Evolutionary conservation across 2,113 vertebrate genomes (phyloP).

Genomic region (Myotis brandtii): DNA sequence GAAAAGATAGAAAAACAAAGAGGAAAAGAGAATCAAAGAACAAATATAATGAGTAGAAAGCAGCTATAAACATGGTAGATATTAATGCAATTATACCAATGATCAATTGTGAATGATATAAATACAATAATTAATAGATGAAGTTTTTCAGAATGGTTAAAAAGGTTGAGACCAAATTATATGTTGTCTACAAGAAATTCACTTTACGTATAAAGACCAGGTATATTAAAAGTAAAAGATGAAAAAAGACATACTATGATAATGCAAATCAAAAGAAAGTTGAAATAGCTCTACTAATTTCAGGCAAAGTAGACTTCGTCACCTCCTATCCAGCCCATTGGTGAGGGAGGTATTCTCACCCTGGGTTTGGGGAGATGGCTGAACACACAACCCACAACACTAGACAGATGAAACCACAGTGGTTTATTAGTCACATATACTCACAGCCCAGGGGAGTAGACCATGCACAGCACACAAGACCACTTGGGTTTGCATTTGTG

Average conservation of each 20-base stretch:
- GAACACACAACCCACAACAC: not conserved
- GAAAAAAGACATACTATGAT: not conserved
- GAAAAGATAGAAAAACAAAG: not conserved
- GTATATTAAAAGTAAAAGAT: not conserved
- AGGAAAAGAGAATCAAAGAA: not conserved
- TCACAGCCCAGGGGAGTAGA: not conserved
- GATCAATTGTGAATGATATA: not conserved
- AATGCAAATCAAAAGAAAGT: not conserved
- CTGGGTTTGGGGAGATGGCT: not conserved
- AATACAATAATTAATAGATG: not conserved
- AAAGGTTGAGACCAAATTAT: not conserved
- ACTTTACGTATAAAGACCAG: not conserved
- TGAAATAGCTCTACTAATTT: not conserved
- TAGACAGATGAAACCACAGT: not conserved
- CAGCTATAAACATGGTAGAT: not conserved
- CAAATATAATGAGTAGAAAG: not conserved
- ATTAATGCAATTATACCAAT: not conserved
- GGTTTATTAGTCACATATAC: not conserved
- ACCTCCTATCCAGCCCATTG: not conserved
- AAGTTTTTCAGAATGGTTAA: not conserved
- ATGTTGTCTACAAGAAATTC: not conserved
- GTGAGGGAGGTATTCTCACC: not conserved
- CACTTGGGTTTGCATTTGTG: not conserved
- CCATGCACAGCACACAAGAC: not conserved
- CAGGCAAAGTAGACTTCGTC: not conserved